Evolutionary conservation across 2,797 vertebrate genomes (phyloP).

Genomic region (Smutsia gigantea): DNA sequence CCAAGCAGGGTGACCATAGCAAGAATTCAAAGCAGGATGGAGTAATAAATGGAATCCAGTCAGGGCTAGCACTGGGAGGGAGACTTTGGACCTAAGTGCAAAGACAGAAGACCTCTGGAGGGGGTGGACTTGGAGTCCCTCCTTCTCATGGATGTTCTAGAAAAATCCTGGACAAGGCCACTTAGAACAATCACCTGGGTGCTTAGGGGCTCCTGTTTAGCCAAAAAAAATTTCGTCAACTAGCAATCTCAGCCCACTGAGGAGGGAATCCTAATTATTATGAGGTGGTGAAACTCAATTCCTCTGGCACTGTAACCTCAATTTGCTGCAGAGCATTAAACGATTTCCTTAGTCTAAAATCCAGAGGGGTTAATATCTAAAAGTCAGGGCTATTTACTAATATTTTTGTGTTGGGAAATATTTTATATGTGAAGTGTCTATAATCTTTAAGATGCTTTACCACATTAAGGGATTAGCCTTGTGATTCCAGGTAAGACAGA

Average conservation of each 20-base stretch:
- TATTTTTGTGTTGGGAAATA: not conserved
- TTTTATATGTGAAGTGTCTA: not conserved
- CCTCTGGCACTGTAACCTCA: not conserved
- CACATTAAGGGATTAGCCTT: not conserved
- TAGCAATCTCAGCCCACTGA: not conserved
- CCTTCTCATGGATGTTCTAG: not conserved
- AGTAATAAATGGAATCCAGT: accelerated
- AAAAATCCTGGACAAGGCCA: accelerated
- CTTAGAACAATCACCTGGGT: not conserved
- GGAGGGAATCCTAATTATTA: not conserved
- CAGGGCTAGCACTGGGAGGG: no score
- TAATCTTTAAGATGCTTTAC: not conserved
- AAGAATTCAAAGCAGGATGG: not conserved
- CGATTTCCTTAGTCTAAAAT: not conserved
- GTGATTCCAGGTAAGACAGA: not conserved
- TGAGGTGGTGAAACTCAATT: accelerated
- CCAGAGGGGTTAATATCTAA: not conserved
- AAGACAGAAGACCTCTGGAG: not conserved
- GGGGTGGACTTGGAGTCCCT: no score
- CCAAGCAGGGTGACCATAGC: accelerated
- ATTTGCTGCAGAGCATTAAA: not conserved
- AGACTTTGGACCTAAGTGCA: not conserved
- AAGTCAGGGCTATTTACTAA: not conserved
- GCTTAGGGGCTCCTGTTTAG: not conserved
- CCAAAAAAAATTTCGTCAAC: not conserved